Conservation (phyloP, 1,140 invertebrate genomes). For the Drosophila novamexicana region DNA sequence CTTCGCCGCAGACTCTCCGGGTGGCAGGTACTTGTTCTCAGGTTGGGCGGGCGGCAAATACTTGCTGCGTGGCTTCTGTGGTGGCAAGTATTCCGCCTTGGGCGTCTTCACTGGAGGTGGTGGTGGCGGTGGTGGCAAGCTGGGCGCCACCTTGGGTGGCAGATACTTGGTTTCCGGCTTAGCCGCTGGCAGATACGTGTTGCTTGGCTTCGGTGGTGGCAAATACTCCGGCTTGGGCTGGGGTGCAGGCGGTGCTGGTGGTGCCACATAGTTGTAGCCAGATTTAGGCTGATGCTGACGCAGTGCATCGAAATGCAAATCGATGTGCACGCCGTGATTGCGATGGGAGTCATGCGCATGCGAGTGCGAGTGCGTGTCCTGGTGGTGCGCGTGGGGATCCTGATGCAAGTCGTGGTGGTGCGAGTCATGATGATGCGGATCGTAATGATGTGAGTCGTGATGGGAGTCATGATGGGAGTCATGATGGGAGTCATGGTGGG, state of each 20-base stretch:
- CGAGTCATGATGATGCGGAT: slow-evolving; percentile 34
- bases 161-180: slow-evolving; percentile 52
- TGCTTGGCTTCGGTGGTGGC: slow-evolving; percentile 43
- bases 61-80: slow-evolving; percentile 44
- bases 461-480: slow-evolving; percentile 29
- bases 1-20: slow-evolving; percentile 21
- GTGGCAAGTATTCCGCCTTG: slow-evolving; percentile 43
- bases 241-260: slow-evolving; percentile 59
- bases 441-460: slow-evolving; percentile 25
- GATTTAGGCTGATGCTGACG: slow-evolving; percentile 43
- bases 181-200: slow-evolving; percentile 43
- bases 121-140: slow-evolving; percentile 62
- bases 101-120: slow-evolving; percentile 39
- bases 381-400: slow-evolving; percentile 16
- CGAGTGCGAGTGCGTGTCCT: slow-evolving; percentile 10
- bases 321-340: slow-evolving; percentile 47
- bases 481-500: slow-evolving; percentile 20
- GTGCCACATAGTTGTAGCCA: slow-evolving; percentile 64
- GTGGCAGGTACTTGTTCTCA: slow-evolving; percentile 43
- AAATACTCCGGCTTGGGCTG: slow-evolving; percentile 31
- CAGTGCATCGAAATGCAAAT: slow-evolving; percentile 48
- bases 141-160: slow-evolving; percentile 64
- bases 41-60: slow-evolving; percentile 40
- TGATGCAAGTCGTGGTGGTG: slow-evolving; percentile 28
- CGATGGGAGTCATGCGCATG: slow-evolving; percentile 15